Base-by-base conservation (phyloP, 2,888 invertebrate species). In the Drosophila vallismaia region DNA sequence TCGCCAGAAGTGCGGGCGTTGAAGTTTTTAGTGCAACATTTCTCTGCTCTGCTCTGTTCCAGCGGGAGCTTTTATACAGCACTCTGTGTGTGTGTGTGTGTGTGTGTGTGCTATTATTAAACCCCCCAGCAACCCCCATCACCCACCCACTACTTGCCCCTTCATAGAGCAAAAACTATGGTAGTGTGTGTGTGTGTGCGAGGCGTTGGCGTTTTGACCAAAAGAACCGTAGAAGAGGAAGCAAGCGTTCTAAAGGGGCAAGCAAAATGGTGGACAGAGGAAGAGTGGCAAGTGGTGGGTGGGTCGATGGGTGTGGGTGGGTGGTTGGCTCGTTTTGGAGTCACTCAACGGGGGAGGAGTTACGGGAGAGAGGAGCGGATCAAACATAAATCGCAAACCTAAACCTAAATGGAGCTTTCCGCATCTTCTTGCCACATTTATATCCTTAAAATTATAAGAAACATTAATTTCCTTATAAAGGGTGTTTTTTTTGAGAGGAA, bases 21-120 rank as follows among this genome's bases (percentile, higher is more conserved):
- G 86, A 83, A 88, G 88, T 83, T 83, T 84, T 77, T 79, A 88
- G 84, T 87, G 88, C 86, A 85, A 76, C 60, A 82, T 85, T 87
- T 64, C 62, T 69, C 42, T 42, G 73, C 69, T 84, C 84, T 29
- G 73, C 69, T 86, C 84, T 29, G 73, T 67, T 86, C 84, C 88
- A 81, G 87, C 57, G 74, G 87, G 87, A 84, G 84, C 88, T 88
- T 84, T 88, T 76, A 72, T 72, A 76, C 14, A 1, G 14, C 14
- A 14, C 14, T 14, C 1, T 14, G 66, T 63, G 73, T 77, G 70
- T 19, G 66, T 63, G 73, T 77, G 70, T 19, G 66, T 63, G 73
- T 77, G 53, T 78, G 70, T 71, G 60, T 36, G 70, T 19, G 66
- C 76, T 86, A 85, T 75, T 75, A 75, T 75, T 75, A 75, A 75